Conservation (phyloP, 2,888 invertebrate species). For the Acronicta leporina region DNA sequence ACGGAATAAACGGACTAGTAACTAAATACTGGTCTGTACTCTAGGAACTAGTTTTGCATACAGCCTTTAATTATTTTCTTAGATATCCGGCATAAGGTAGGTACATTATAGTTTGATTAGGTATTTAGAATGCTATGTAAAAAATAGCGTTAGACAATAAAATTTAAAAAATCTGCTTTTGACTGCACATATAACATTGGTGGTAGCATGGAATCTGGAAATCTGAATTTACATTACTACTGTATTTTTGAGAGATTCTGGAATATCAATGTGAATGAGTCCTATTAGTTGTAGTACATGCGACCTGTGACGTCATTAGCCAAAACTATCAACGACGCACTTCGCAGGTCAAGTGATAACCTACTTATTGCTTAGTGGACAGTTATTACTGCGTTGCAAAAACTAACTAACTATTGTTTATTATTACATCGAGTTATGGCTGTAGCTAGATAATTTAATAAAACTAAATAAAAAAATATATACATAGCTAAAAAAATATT, state of each 20-base stretch:
- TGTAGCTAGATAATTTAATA: conserved; percentile 6
- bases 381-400: conserved; percentile 75
- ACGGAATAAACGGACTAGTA: conserved; percentile 35
- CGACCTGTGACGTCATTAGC: conserved; percentile 73
- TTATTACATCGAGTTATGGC: conserved; percentile 27
- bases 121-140: conserved; percentile 6
- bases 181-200: too few relatives aligned
- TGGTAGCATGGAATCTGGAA: too few relatives aligned
- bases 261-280: conserved; percentile 40
- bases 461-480: too few relatives aligned
- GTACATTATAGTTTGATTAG: conserved; percentile 28
- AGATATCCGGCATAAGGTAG: conserved; percentile 40
- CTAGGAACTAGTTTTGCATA: conserved; percentile 48
- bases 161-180: not conserved
- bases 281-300: conserved; percentile 43
- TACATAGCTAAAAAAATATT: too few relatives aligned
- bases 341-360: conserved; percentile 81
- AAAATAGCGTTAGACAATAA: not conserved
- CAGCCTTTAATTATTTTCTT: conserved; percentile 51
- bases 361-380: conserved; percentile 68
- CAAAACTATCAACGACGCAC: conserved; percentile 74
- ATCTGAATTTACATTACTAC: too few relatives aligned
- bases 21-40: conserved; percentile 45
- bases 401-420: conserved; percentile 57
- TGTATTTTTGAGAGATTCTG: not conserved